Evolutionary conservation across 2,888 invertebrate genomes (phyloP).

Genomic region (Gortyna flavago): DNA sequence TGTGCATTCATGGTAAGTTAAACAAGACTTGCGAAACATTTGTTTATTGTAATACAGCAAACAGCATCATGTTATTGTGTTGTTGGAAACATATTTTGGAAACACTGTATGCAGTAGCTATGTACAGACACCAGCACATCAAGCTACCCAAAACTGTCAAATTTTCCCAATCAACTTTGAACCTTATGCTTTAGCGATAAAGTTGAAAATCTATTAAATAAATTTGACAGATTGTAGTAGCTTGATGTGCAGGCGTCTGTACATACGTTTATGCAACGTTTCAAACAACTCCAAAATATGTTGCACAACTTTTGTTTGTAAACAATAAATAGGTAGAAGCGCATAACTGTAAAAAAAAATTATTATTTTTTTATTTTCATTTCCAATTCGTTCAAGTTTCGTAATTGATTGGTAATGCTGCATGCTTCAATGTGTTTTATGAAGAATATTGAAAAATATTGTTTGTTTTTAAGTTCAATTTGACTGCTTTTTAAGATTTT

Average conservation of each 20-base stretch:
- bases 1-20: not conserved
- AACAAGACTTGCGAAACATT: not conserved
- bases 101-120: not conserved
- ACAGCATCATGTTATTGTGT: not conserved
- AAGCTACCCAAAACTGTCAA: too few relatives aligned
- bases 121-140: too few relatives aligned
- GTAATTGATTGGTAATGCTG: slow-evolving; percentile 6
- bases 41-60: not conserved
- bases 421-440: not conserved
- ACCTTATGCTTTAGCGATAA: too few relatives aligned
- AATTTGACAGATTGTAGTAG: too few relatives aligned
- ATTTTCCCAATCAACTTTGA: too few relatives aligned
- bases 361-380: not conserved
- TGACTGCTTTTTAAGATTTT: not conserved
- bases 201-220: too few relatives aligned
- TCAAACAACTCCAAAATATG: not conserved
- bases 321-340: not conserved
- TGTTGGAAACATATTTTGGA: not conserved
- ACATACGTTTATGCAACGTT: not conserved
- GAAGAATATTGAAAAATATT: not conserved
- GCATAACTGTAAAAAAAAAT: not conserved
- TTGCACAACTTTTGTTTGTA: not conserved
- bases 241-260: too few relatives aligned
- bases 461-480: not conserved
- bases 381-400: not conserved